These are phyloP conservation scores for Pantelozetes paolii DNA, from an alignment of 2,888 invertebrate species.

Conservation along the genomic window DNA sequence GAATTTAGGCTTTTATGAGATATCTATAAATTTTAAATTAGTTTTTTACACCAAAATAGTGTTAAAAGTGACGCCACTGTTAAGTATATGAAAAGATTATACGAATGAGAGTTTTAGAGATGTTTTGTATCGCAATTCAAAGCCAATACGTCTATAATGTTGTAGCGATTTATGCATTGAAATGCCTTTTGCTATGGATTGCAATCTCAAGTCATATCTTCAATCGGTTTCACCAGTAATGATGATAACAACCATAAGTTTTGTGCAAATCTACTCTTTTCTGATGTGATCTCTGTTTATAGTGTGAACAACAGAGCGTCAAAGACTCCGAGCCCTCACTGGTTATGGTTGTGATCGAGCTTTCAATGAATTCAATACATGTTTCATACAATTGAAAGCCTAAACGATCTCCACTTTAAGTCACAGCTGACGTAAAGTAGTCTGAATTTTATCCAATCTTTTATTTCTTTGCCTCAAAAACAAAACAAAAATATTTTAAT, in stretches of 20 bases:
- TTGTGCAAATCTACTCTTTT: conserved; percentile 29
- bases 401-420: conserved; percentile 35
- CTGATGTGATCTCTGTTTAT: conserved; percentile 26
- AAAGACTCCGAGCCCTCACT: neutral
- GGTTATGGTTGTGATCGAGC: conserved; percentile 20
- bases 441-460: conserved; percentile 19
- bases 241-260: conserved; percentile 28
- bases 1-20: no score
- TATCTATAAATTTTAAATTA: neutral
- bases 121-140: conserved; percentile 15
- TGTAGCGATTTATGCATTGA: conserved; percentile 33
- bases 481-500: conserved; percentile 17
- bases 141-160: neutral
- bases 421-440: conserved; percentile 38
- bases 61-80: conserved; percentile 27
- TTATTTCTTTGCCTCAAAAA: conserved; percentile 16
- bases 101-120: conserved; percentile 29
- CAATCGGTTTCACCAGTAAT: conserved; percentile 15
- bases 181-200: conserved; percentile 33
- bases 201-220: conserved; percentile 6
- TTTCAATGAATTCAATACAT: conserved; percentile 19
- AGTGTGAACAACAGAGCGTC: neutral
- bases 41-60: neutral
- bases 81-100: conserved; percentile 23
- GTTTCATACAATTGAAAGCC: conserved; percentile 20